A percentile compares a stretch with the other conserved stretches of the same genome.
Conservation (phyloP, 2,888 invertebrate genomes). For the Drosophila lutescens region DNA sequence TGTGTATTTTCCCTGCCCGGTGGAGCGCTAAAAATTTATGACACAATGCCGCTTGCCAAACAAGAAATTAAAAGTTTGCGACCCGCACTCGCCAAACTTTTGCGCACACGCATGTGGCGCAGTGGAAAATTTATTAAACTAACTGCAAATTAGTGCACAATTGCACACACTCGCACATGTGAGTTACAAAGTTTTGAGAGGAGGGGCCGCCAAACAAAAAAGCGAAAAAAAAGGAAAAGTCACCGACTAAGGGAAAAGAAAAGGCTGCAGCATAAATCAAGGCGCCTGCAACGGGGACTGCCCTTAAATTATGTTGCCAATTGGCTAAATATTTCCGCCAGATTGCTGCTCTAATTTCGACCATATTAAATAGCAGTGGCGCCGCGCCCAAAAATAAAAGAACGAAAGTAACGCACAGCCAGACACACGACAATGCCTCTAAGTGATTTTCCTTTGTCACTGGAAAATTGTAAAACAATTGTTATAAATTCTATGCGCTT, state of each 20-base stretch:
- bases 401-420: conserved; percentile 47
- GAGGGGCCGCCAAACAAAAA: neutral
- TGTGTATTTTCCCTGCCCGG: conserved; percentile 19
- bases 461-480: conserved; percentile 73
- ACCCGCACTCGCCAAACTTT: conserved; percentile 59
- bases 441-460: conserved; percentile 39
- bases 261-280: conserved; percentile 66
- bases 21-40: conserved; percentile 66
- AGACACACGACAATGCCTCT: conserved; percentile 26
- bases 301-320: conserved; percentile 68
- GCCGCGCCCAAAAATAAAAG: conserved; percentile 62
- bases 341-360: conserved; percentile 50
- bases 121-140: conserved; percentile 69
- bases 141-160: conserved; percentile 71
- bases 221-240: conserved; percentile 32
- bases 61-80: conserved; percentile 73
- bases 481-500: conserved; percentile 72
- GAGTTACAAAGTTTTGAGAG: conserved; percentile 46
- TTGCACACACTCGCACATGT: conserved; percentile 47
- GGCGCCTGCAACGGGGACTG: conserved; percentile 36
- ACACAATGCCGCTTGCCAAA: conserved; percentile 67
- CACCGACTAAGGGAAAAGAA: conserved; percentile 26
- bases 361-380: conserved; percentile 60
- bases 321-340: conserved; percentile 68
- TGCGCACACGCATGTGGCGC: conserved; percentile 68